phyloP scores from a whole-genome alignment of 2,113 vertebrate species.

The human region GRCh38 chrX:110385001-110385500 shows the following conservation, averaged over 20 bases:
- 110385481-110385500: not conserved
- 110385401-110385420: not conserved
- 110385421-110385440: not conserved
- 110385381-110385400: not conserved
- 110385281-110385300: not conserved
- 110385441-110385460: conserved; percentile 13
- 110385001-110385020: not conserved
- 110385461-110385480: not conserved
- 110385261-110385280: conserved; percentile 5
- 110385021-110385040: conserved; percentile 27
- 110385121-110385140: not conserved
- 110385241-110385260: conserved; percentile 8
- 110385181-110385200: conserved; percentile 13
- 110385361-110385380: not conserved
- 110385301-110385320: not conserved
- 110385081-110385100: not conserved
- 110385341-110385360: not conserved
- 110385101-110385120: not conserved
- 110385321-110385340: conserved; percentile 15
- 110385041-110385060: not conserved
- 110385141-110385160: not conserved
- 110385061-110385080: not conserved
- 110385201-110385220: not conserved
- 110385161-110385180: not conserved
- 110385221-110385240: not conserved